Evolutionary conservation across 2,797 vertebrate species (phyloP), one percentile per base, ranked within the genome.

Genomic region (Ispidina picta): DNA sequence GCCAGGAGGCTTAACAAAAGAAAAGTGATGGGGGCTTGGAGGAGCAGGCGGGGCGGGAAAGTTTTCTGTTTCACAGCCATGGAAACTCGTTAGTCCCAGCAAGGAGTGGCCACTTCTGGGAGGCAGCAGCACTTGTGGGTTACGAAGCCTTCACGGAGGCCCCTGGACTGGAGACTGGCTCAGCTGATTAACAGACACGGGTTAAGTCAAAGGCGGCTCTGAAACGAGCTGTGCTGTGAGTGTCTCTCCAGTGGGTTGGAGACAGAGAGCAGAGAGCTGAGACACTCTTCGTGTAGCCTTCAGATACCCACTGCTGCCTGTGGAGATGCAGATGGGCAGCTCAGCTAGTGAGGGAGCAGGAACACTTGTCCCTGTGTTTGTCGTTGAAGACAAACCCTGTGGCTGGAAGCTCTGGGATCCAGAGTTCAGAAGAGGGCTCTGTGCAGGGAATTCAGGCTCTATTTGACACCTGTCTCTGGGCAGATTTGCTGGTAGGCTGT

Each of bases 1-100:
- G 95, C 96, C 93, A 94, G 92, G 96, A 95, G 95, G 96, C 96
- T 97, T 97, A 97, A 96, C 88, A 94, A 94, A 96, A 97, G 95
- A 23, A 80, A 87, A 96, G 84, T 79, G 91, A 83, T 74, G 93
- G 85, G 91, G 87, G 80, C 73, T 79, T 11, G 89, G 72, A 87
- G 86, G 83, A 76, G 93, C 74, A 55, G 86, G 95, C 43, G 46
- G 90, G 84, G 92, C 70, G 19, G 60, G 69, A 86, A 95, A 95
- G 94, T 96, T 97, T 97, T 97, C 82, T 95, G 65, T 95, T 96
- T 96, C 94, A 84, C 88, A 4, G 49, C 85, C 44, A 81, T 94
- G 86, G 92, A 91, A 94, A 94, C 88, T 96, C 82, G 94, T 83
- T 94, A 63, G 95, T 89, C 89, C 83, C 94, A 91, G 49, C 17